These are phyloP conservation scores for Eristalis arbustorum DNA, from an alignment of 2,888 invertebrate species.

Conservation along the genomic window DNA sequence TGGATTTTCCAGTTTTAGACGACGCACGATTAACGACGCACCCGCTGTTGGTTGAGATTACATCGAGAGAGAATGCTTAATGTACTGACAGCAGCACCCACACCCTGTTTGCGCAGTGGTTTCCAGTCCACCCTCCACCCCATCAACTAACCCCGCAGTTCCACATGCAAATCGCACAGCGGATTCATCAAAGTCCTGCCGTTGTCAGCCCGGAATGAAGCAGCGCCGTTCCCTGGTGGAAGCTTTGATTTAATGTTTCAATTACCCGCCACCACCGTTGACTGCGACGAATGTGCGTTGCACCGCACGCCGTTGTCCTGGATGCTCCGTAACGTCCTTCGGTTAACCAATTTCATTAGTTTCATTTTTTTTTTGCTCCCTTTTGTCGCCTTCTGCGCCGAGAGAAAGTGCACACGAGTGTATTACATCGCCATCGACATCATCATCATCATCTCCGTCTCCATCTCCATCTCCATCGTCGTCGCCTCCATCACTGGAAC, in stretches of 20 bases:
- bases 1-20: not conserved
- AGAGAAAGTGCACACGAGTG: conserved; percentile 45
- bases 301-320: not conserved
- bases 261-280: conserved; percentile 8
- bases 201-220: not conserved
- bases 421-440: conserved; percentile 32
- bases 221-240: not conserved
- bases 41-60: not conserved
- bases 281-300: not conserved
- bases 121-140: too few species aligned
- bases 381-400: not conserved
- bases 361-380: not conserved
- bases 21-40: conserved; percentile 2
- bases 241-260: conserved; percentile 47
- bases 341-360: conserved; percentile 29
- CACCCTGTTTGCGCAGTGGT: too few species aligned
- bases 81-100: too few species aligned
- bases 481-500: not conserved
- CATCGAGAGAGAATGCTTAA: too few species aligned
- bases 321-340: not conserved
- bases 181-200: conserved; percentile 21
- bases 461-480: not conserved
- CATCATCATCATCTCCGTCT: conserved; percentile 30
- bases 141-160: too few species aligned
- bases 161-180: not conserved